Conservation (phyloP, 1,140 invertebrate genomes). For the Apolygus lucorum region DNA sequence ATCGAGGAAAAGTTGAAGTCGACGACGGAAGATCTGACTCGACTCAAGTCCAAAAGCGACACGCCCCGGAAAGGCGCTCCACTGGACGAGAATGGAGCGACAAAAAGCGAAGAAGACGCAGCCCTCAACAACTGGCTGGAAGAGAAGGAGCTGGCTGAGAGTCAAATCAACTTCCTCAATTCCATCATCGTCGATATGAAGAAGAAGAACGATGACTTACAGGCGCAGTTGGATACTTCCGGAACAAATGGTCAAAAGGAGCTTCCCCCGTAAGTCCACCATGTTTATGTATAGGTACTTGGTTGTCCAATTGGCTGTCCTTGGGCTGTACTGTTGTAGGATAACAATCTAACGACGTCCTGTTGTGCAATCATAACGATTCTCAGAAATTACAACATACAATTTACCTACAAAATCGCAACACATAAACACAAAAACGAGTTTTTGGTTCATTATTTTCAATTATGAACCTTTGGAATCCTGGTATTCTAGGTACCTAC, state of each 20-base stretch:
- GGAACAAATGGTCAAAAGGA: slow-evolving; percentile 11
- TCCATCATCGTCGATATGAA: slow-evolving; percentile 95
- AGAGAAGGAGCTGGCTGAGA: slow-evolving; percentile 54
- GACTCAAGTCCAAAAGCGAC: slow-evolving; percentile 26
- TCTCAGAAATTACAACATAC: too few species aligned
- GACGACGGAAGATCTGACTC: slow-evolving; percentile 13
- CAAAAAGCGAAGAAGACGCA: neutral
- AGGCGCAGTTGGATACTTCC: slow-evolving; percentile 66
- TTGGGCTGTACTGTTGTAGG: too few species aligned
- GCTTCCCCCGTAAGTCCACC: neutral
- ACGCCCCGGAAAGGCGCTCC: slow-evolving; percentile 25
- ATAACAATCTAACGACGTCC: too few species aligned
- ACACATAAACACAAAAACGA: too few species aligned
- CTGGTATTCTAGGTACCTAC: too few species aligned
- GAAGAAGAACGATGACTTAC: slow-evolving; percentile 76
- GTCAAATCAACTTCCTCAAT: slow-evolving; percentile 86
- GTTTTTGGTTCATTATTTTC: too few species aligned
- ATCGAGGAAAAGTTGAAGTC: slow-evolving; percentile 7
- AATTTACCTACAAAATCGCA: too few species aligned
- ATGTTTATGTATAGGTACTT: too few species aligned
- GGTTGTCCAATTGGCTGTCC: too few species aligned
- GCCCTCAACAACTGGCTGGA: slow-evolving; percentile 38
- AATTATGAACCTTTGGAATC: too few species aligned
- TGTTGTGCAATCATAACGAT: too few species aligned
- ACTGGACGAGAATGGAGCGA: slow-evolving; percentile 34